Evolutionary conservation across 1,140 invertebrate genomes (phyloP).

Genomic region (Heliconius melpomene): DNA sequence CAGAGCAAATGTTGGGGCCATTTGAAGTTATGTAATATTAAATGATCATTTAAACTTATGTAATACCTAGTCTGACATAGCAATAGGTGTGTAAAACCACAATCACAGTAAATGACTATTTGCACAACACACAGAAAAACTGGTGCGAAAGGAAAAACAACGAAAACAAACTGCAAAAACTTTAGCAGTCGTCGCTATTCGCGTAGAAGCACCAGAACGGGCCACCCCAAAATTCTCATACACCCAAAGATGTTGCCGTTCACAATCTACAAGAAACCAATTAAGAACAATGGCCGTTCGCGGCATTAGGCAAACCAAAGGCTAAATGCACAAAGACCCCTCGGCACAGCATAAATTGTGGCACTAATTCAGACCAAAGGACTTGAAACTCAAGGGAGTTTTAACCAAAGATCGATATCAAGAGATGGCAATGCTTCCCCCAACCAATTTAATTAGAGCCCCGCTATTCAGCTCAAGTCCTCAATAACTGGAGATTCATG

Average conservation of each 20-base stretch:
- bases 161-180: not conserved
- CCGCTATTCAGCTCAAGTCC: constrained; percentile 50
- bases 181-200: not conserved
- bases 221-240: constrained; percentile 17
- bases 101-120: not conserved
- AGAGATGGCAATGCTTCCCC: constrained; percentile 60
- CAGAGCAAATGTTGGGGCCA: not conserved
- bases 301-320: constrained; percentile 43
- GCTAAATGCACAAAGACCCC: constrained; percentile 51
- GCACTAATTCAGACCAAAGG: constrained; percentile 66
- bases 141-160: not conserved
- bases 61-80: too few species aligned
- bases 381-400: constrained; percentile 69
- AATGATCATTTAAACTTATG: not conserved
- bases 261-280: constrained; percentile 38
- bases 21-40: not conserved
- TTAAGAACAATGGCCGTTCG: constrained; percentile 44
- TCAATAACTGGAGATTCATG: constrained; percentile 49
- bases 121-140: not conserved
- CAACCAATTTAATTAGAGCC: constrained; percentile 55
- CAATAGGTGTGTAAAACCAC: not conserved
- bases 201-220: not conserved
- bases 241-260: constrained; percentile 16
- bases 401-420: constrained; percentile 74
- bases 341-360: constrained; percentile 65